Percentiles rank a stretch among this genome's conserved stretches.
phyloP scores from a whole-genome alignment of 2,797 vertebrate genomes.

The Parauchenoglanis ngamensis region DNA sequence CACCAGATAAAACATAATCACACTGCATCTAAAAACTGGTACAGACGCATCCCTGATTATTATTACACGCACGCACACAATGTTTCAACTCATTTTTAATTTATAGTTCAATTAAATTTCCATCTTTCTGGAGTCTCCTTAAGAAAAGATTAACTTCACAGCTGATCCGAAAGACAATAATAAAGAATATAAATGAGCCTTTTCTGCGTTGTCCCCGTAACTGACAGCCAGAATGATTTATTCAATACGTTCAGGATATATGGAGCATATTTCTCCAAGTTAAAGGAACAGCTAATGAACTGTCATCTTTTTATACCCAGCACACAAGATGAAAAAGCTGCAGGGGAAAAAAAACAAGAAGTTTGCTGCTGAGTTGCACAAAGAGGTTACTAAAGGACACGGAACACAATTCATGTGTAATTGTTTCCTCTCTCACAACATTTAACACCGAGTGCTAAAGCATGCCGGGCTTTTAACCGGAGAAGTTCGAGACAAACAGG shows the following conservation, averaged over 20 bases:
- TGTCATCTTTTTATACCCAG: constrained; percentile 28
- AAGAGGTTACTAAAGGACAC: constrained; percentile 18
- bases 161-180: neutral
- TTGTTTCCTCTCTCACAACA: neutral
- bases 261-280: constrained; percentile 25
- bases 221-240: constrained; percentile 27
- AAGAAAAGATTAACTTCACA: neutral
- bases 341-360: neutral
- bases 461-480: too few species aligned
- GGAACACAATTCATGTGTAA: neutral
- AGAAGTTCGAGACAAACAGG: neutral
- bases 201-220: neutral
- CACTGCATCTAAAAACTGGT: neutral
- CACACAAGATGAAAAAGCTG: constrained; percentile 17
- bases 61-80: neutral
- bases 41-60: neutral
- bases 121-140: constrained; percentile 12
- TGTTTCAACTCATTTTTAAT: neutral
- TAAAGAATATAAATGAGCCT: neutral
- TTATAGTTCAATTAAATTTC: constrained; percentile 3
- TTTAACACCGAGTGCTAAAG: neutral
- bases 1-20: neutral
- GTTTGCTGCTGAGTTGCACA: neutral
- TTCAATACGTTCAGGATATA: constrained; percentile 8
- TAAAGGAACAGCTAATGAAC: constrained; percentile 28